phyloP scores from a whole-genome alignment of 2,113 vertebrate species.

The Parus major region DNA sequence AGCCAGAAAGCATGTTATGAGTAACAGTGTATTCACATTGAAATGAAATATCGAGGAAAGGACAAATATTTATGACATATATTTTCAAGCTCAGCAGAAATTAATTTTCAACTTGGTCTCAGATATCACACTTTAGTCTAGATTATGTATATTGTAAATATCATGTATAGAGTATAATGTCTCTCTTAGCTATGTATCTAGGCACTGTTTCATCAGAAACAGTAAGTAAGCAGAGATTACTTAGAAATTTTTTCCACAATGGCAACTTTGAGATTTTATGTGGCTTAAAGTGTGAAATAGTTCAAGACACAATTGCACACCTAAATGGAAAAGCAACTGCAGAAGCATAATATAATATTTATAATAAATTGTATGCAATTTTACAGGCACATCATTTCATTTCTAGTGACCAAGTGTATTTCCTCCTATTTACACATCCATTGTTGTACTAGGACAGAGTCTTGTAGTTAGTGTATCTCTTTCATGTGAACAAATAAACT shows the following conservation, averaged over 20 bases:
- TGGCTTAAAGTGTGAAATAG: not conserved
- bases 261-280: not conserved
- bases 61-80: not conserved
- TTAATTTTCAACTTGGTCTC: not conserved
- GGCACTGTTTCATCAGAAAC: not conserved
- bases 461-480: not conserved
- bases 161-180: not conserved
- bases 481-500: not conserved
- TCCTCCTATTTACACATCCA: not conserved
- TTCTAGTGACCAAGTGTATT: not conserved
- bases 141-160: not conserved
- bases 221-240: not conserved
- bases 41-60: not conserved
- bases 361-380: not conserved
- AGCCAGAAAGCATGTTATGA: not conserved
- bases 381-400: not conserved
- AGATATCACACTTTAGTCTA: not conserved
- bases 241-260: not conserved
- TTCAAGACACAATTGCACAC: not conserved
- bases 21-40: not conserved
- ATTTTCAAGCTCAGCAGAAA: not conserved
- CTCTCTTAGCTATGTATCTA: not conserved
- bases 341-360: not conserved
- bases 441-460: not conserved
- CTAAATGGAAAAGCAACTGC: not conserved